These are phyloP conservation scores for Halcyon badia DNA, from an alignment of 2,797 vertebrate species.

Conservation along the genomic window DNA sequence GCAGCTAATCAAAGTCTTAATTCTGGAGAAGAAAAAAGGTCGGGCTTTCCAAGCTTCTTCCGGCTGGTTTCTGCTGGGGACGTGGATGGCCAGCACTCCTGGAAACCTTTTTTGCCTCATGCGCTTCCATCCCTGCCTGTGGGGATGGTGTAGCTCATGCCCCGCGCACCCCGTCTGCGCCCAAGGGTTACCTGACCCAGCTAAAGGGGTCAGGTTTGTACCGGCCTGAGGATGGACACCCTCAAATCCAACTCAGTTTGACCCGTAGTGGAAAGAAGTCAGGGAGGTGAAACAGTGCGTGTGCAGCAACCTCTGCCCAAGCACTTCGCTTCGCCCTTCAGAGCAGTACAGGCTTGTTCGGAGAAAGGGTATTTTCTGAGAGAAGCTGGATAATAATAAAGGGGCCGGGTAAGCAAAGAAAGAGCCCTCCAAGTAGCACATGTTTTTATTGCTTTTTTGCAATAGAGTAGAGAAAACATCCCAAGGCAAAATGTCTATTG, in stretches of 20 bases:
- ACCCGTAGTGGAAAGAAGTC: neutral
- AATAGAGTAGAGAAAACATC: conserved; percentile 36
- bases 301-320: neutral
- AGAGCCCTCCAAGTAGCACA: conserved; percentile 12
- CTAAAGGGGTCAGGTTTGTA: neutral
- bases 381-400: conserved; percentile 8
- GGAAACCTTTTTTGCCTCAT: neutral
- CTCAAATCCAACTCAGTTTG: neutral
- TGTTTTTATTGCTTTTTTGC: conserved; percentile 46
- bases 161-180: fast-evolving
- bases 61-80: neutral
- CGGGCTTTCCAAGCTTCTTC: neutral
- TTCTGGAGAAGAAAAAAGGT: conserved; percentile 45
- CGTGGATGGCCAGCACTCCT: neutral
- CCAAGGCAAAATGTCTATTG: conserved; percentile 20
- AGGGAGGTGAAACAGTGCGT: neutral
- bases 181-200: neutral
- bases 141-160: fast-evolving
- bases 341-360: neutral
- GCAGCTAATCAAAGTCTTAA: conserved; percentile 67
- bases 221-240: neutral
- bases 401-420: conserved; percentile 19
- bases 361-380: neutral
- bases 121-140: fast-evolving
- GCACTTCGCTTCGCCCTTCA: neutral